Base-by-base conservation (phyloP, 2,113 vertebrate species). In the Cyanoderma ruficeps region DNA sequence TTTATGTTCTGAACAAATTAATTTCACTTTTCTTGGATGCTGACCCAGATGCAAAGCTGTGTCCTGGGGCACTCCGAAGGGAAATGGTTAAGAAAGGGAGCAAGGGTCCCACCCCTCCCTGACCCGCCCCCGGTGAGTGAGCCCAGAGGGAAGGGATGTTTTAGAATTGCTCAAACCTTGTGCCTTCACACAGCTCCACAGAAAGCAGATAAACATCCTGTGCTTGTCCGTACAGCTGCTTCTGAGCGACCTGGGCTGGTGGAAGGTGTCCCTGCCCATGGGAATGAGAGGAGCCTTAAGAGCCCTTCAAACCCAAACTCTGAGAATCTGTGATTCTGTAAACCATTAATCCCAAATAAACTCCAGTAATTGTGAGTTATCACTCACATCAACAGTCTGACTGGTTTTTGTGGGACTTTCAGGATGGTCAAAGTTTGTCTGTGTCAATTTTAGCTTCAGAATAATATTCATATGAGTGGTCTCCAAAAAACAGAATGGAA, bases 211-310 rank as follows among this genome's bases (percentile, higher is more conserved):
- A 56, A 82, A 69, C 22, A 56, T 21, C 55, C 57, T 21, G 9
- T 0, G 4, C 65, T 47, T 50, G 39, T 39, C 69, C 24, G 37
- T 20, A 15, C 15, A 30, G 19, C 39, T 10, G 3, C n/a, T 61
- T 5, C 35, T 56, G 79, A 77, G 30, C 53, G 39, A 2, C 39
- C 53, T 22, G 46, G 39, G 30, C 69, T 47, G 47, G 5, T 19
- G 39, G 53, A 22, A 53, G 47, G 17, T 35, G 63, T 39, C 18
- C 46, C 78, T 68, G 78, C 69, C 46, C 41, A 8, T 2, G 55
- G 46, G n/a, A 41, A 55, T 0, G 1, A 28, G 55, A 14, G 5
- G 41, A 63, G 35, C 3, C 5, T 21, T 7, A 12, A 60, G 23
- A 60, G 41, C 28, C 28, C 18, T 49, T 63, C 35, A 83, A 69